Evolutionary conservation across 1,140 invertebrate genomes (phyloP).

Genomic region (Meloidogyne hapla): DNA sequence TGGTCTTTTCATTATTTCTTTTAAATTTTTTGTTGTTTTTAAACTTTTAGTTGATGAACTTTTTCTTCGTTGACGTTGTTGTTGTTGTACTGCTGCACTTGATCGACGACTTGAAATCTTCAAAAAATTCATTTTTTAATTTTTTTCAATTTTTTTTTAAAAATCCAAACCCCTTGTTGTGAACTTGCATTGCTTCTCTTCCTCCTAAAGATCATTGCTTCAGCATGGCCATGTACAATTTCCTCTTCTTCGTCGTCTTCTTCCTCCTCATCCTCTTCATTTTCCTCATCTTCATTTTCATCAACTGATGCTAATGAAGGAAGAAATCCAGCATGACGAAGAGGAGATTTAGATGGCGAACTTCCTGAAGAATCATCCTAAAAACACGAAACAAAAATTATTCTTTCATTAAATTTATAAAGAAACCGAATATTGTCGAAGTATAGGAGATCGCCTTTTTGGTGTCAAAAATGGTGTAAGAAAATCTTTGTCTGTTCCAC

Average conservation of each 20-base stretch:
- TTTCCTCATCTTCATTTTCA: constrained; percentile 35
- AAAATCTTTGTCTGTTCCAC: constrained; percentile 5
- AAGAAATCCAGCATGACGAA: constrained; percentile 31
- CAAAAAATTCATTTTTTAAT: background rate
- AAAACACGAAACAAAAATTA: constrained; percentile 16
- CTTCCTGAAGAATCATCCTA: constrained; percentile 29
- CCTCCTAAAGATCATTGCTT: constrained; percentile 11
- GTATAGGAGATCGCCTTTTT: background rate
- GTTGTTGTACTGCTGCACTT: background rate
- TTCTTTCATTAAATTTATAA: constrained; percentile 11
- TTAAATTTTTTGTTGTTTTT: background rate
- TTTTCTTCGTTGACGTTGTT: background rate
- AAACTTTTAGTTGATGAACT: background rate
- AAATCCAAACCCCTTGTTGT: background rate
- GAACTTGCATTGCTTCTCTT: background rate
- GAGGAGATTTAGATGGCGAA: constrained; percentile 36
- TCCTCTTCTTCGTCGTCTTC: background rate
- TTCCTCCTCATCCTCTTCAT: constrained; percentile 9
- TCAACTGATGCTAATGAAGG: constrained; percentile 30
- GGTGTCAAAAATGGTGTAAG: background rate
- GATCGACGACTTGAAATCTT: background rate
- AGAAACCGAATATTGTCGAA: constrained; percentile 16
- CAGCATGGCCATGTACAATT: background rate
- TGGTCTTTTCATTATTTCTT: constrained; percentile 5
- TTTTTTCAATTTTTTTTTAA: too few species aligned